Evolutionary conservation across 2,797 vertebrate genomes (phyloP).

Genomic region (Arrhamphus sclerolepis): DNA sequence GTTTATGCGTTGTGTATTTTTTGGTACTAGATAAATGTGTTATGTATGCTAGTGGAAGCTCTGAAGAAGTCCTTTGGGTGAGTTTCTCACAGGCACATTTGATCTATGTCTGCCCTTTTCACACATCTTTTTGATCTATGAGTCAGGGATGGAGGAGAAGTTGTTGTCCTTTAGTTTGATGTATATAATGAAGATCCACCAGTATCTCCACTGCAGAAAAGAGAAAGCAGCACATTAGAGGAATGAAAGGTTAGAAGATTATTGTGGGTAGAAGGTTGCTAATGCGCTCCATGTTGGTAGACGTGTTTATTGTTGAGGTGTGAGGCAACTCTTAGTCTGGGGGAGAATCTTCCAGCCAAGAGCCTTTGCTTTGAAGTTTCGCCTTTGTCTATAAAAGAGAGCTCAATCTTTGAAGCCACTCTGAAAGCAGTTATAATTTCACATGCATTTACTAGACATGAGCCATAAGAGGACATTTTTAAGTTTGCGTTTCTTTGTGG

Average conservation of each 20-base stretch:
- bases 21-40: conserved; percentile 4
- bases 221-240: conserved; percentile 37
- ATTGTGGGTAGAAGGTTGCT: conserved; percentile 2
- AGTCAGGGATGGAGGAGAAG: conserved; percentile 34
- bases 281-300: conserved; percentile 5
- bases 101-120: conserved; percentile 63
- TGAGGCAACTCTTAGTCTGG: conserved; percentile 21
- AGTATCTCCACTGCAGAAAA: conserved; percentile 32
- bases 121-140: conserved; percentile 58
- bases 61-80: conserved; percentile 34
- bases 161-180: conserved; percentile 38
- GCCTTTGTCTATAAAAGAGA: conserved; percentile 60
- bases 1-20: neutral
- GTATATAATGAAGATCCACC: conserved; percentile 35
- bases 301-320: conserved; percentile 21
- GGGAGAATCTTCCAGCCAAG: conserved; percentile 45
- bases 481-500: neutral
- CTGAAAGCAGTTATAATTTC: conserved; percentile 12
- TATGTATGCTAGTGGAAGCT: conserved; percentile 25
- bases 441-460: conserved; percentile 45
- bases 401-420: conserved; percentile 63
- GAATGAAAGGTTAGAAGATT: conserved; percentile 13
- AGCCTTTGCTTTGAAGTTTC: conserved; percentile 64
- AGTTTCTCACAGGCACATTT: conserved; percentile 65
- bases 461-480: conserved; percentile 7